Evolutionary conservation across 2,888 invertebrate species (phyloP), one percentile per base, ranked within the genome.

Genomic region (Phrixothrix hirtus): DNA sequence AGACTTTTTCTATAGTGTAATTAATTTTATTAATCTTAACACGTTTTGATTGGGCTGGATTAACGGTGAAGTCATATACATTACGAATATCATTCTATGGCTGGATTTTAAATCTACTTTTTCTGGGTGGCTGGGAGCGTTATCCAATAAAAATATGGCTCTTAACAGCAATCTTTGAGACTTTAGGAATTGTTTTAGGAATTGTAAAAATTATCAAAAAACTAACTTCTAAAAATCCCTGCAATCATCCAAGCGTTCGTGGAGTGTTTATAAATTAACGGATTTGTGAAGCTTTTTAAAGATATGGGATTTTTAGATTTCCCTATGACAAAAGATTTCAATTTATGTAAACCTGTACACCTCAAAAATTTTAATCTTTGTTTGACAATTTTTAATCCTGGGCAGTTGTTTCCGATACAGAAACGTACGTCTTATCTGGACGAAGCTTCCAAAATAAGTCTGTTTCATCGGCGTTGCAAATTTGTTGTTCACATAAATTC

Each of bases 391-490:
- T 56, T 58, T 29, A 7, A n/a, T 17, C 55, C 61, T 16, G 58
- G 51, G 53, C 57, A n/a, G 53, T 50, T 50, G 53, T 58, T 41
- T 55, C 57, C 1, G 26, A 10, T 6, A 14, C 10, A 14, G 45
- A 11, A 11, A 56, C 57, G 17, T 46, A 54, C 4, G 55, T 59
- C 47, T 58, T 59, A 12, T 44, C 45, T 21, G 59, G 61, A 14
- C 59, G 30, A 6, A 61, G 30, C 46, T 53, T 47, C 55, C 59
- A 61, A 42, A 45, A 56, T 32, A 61, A 46, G 5, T 53, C 52
- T 7, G 56, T 53, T 31, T 62, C 60, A 41, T 59, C 53, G 9
- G 57, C 57, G 44, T 60, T 60, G 26, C 49, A 58, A 7, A 60
- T 17, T 44, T 60, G 56, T 14, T 52, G 7, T 30, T 35, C 34